Evolutionary conservation across 2,113 vertebrate genomes (phyloP).

Genomic region (Manacus vitellinus): DNA sequence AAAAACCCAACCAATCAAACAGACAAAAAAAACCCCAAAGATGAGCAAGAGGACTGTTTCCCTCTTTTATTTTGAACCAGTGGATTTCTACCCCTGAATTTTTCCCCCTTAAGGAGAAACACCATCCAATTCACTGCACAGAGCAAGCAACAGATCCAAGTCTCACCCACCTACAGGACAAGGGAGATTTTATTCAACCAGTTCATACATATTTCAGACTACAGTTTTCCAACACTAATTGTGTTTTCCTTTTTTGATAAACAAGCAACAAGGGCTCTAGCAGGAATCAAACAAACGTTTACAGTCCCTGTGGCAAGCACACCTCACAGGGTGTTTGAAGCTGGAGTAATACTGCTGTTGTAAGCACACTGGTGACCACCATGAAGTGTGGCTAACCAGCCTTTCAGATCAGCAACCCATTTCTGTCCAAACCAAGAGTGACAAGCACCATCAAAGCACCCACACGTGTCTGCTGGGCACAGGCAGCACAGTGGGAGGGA

Average conservation of each 20-base stretch:
- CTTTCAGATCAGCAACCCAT: background rate
- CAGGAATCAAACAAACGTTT: background rate
- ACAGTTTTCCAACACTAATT: background rate
- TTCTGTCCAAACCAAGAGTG: background rate
- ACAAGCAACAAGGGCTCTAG: background rate
- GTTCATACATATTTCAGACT: background rate
- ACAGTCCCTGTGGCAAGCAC: background rate
- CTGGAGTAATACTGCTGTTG: background rate
- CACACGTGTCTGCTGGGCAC: rapidly evolving
- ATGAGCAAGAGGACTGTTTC: background rate
- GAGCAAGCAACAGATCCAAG: background rate
- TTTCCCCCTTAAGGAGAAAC: background rate
- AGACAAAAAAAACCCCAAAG: background rate
- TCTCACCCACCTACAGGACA: rapidly evolving
- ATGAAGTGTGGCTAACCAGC: rapidly evolving
- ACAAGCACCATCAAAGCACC: background rate
- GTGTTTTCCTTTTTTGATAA: background rate
- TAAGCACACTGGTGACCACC: background rate
- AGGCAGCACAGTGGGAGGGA: background rate
- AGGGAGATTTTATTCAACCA: background rate
- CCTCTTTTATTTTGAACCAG: background rate
- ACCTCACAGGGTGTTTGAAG: background rate
- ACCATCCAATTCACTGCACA: background rate
- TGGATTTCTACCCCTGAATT: background rate
- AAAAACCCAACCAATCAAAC: no score